phyloP scores from a whole-genome alignment of 2,888 invertebrate genomes.

The Gymnocheta viridis region DNA sequence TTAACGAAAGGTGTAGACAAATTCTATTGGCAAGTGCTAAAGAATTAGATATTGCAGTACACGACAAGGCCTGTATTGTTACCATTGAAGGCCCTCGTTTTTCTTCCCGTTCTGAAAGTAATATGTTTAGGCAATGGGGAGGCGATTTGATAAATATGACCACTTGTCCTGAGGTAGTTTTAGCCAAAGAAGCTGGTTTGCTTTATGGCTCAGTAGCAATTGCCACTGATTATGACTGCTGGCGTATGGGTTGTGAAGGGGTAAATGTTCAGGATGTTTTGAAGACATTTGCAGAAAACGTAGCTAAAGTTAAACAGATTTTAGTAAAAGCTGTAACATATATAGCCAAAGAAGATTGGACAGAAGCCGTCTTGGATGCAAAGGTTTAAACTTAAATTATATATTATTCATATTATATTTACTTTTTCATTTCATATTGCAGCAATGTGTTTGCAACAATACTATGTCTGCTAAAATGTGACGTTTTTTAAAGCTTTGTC shows the following conservation, averaged over 20 bases:
- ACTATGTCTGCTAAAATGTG: conserved; percentile 78
- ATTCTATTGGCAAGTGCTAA: conserved; percentile 87
- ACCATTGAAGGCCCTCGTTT: conserved; percentile 95
- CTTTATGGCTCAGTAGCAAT: conserved; percentile 95
- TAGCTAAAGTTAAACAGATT: conserved; percentile 88
- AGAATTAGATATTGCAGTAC: conserved; percentile 83
- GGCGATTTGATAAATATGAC: conserved; percentile 98
- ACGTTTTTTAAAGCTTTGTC: conserved; percentile 77
- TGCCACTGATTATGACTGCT: conserved; percentile 99
- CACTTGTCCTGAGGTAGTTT: conserved; percentile 95
- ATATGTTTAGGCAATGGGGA: conserved; percentile 93
- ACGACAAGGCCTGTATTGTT: conserved; percentile 88
- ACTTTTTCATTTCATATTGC: conserved; percentile 12
- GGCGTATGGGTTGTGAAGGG: conserved; percentile 88
- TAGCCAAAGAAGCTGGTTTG: conserved; percentile 97
- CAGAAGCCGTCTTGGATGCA: conserved; percentile 85
- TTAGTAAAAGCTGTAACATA: conserved; percentile 87
- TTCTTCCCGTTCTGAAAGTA: conserved; percentile 95
- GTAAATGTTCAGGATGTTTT: conserved; percentile 90
- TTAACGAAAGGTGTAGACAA: conserved; percentile 88
- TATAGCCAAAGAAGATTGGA: conserved; percentile 89
- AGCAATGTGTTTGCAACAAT: conserved; percentile 79
- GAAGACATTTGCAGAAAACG: conserved; percentile 89
- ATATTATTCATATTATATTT: not conserved
- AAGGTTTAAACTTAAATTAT: conserved; percentile 80